Evolutionary conservation across 2,113 vertebrate genomes (phyloP), one percentile per base, ranked within the genome.

Genomic region (Typhlomys cinereus): DNA sequence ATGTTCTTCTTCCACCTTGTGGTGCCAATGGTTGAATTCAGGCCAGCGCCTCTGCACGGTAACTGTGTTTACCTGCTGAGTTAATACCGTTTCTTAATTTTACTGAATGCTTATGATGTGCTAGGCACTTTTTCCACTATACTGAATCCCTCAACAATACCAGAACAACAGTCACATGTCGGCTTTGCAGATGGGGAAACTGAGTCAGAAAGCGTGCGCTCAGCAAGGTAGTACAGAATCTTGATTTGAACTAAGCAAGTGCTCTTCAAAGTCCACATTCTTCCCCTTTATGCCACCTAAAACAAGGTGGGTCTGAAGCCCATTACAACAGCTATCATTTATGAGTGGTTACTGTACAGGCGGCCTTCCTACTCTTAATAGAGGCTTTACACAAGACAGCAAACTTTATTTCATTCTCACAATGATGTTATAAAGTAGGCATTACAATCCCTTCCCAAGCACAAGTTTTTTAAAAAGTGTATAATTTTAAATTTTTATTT

Each of bases 321-420:
- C 64, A 73, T 87, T 36, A 76, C 31, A 81, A 36, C 15, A 62
- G 54, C 48, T 80, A 12, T 70, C 76, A 62, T 73, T 69, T 74
- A 74, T 5, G 21, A 29, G 44, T 62, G 44, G 29, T 50, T 78
- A 62, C 57, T 81, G 66, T 3, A 74, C 15, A 31, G 12, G 69
- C 71, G 67, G 41, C 11, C 69, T 18, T 69, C 88, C 83, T 21
- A 52, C 36, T 54, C 52, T n/a, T n/a, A 64, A 52, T 59, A 50
- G 57, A 67, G 44, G 34, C 34, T 73, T 78, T 74, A 90, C 3
- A 20, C 62, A 94, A 36, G 20, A 39, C 67, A 88, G 76, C 48
- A 76, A 85, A 84, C 61, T 92, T 92, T 66, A 83, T 27, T 90
- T 94, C 59, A 89, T 25, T 69, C 23, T 88, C 44, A 90, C 23